Percentiles rank a stretch among this genome's conserved stretches.
These are phyloP conservation scores for Aphelocoma californica DNA, from an alignment of 2,797 vertebrate species.

Conservation along the genomic window DNA sequence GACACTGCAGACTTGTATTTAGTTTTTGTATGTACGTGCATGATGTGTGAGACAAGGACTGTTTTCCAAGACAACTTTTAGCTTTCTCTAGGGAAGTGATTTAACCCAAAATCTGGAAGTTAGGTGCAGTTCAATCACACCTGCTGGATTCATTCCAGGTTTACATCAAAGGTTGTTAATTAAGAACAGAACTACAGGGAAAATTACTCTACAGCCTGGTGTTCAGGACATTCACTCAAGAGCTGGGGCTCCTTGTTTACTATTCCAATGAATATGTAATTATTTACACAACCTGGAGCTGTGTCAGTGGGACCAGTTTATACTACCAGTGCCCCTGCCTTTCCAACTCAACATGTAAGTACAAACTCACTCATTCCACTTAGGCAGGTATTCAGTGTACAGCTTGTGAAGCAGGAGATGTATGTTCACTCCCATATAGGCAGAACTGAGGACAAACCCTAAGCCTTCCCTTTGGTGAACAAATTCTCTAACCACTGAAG, in stretches of 20 bases:
- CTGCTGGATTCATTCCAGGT: background rate
- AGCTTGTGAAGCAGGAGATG: background rate
- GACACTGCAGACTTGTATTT: background rate
- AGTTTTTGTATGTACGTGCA: background rate
- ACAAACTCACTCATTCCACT: background rate
- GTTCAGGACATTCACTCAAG: background rate
- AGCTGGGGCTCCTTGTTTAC: background rate
- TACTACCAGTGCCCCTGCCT: background rate
- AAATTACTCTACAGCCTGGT: conserved; percentile 13
- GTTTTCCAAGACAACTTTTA: background rate
- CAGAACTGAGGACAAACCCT: background rate
- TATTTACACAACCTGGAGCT: background rate
- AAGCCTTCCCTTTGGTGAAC: background rate
- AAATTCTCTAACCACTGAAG: background rate
- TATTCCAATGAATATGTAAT: background rate
- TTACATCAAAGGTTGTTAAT: background rate
- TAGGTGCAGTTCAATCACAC: background rate
- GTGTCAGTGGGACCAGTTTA: background rate
- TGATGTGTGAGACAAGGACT: background rate
- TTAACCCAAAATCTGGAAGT: background rate
- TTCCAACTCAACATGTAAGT: background rate
- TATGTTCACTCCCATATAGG: background rate
- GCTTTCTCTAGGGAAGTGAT: background rate
- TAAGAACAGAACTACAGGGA: background rate
- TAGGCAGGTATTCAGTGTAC: background rate